Evolutionary conservation across 2,888 invertebrate genomes (phyloP).

Genomic region (Agrochola litura): DNA sequence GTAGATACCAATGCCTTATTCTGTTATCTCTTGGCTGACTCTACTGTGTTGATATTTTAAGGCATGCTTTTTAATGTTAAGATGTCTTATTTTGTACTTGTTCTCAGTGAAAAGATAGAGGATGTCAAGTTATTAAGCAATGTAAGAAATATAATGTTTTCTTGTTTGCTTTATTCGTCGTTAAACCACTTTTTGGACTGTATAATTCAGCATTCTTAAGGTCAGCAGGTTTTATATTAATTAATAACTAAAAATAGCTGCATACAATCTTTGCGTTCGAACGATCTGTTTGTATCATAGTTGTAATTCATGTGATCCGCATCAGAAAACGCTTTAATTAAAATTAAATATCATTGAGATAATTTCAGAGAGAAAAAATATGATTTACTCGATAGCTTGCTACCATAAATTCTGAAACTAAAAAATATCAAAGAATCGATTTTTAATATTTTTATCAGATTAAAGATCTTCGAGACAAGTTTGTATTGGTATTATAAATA

Average conservation of each 20-base stretch:
- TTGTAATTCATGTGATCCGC: slow-evolving; percentile 32
- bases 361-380: slow-evolving; percentile 13
- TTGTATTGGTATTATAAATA: slow-evolving; percentile 44
- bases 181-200: slow-evolving; percentile 41
- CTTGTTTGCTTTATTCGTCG: slow-evolving; percentile 46
- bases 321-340: slow-evolving; percentile 43
- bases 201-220: slow-evolving; percentile 37
- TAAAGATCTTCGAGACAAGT: slow-evolving; percentile 23
- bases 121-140: slow-evolving; percentile 43
- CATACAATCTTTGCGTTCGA: slow-evolving; percentile 19
- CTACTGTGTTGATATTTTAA: slow-evolving; percentile 62
- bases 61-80: slow-evolving; percentile 54
- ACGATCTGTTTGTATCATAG: slow-evolving; percentile 29
- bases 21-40: slow-evolving; percentile 59
- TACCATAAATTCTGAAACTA: slow-evolving; percentile 7
- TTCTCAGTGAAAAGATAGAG: slow-evolving; percentile 38
- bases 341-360: slow-evolving; percentile 26
- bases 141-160: slow-evolving; percentile 26
- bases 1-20: slow-evolving; percentile 61
- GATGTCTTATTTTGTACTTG: slow-evolving; percentile 60
- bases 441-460: slow-evolving; percentile 36
- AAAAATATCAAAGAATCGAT: slow-evolving; percentile 13
- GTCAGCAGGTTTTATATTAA: slow-evolving; percentile 54
- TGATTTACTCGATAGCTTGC: slow-evolving; percentile 1
- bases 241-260: slow-evolving; percentile 38